These are phyloP conservation scores for Nannoperca obscura DNA, from an alignment of 2,797 vertebrate genomes.

Conservation along the genomic window DNA sequence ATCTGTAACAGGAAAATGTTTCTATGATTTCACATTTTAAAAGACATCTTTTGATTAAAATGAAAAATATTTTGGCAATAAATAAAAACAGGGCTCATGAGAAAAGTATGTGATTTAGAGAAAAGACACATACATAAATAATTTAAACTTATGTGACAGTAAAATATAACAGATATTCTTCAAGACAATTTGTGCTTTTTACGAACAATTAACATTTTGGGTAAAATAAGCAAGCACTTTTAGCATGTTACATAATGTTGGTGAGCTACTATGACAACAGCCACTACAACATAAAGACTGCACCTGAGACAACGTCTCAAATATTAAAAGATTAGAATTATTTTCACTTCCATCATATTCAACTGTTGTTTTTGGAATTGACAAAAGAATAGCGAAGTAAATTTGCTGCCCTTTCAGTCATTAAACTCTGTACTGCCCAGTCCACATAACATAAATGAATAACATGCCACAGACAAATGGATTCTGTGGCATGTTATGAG, in stretches of 20 bases:
- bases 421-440: background rate
- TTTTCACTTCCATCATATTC: background rate
- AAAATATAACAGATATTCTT: background rate
- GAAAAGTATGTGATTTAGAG: background rate
- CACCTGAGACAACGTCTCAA: background rate
- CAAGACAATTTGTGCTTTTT: background rate
- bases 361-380: background rate
- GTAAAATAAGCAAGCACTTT: background rate
- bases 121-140: background rate
- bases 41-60: background rate
- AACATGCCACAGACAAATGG: too few relatives aligned
- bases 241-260: slow-evolving; percentile 16
- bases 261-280: slow-evolving; percentile 10
- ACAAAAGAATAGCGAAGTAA: background rate
- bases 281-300: background rate
- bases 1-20: background rate
- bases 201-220: background rate
- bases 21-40: background rate
- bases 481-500: background rate
- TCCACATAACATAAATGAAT: background rate
- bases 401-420: background rate
- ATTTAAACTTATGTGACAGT: background rate
- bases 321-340: accelerated
- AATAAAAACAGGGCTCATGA: background rate
- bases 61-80: background rate